These are phyloP conservation scores for Melanostoma scalare DNA, from an alignment of 2,888 invertebrate species.

Conservation along the genomic window DNA sequence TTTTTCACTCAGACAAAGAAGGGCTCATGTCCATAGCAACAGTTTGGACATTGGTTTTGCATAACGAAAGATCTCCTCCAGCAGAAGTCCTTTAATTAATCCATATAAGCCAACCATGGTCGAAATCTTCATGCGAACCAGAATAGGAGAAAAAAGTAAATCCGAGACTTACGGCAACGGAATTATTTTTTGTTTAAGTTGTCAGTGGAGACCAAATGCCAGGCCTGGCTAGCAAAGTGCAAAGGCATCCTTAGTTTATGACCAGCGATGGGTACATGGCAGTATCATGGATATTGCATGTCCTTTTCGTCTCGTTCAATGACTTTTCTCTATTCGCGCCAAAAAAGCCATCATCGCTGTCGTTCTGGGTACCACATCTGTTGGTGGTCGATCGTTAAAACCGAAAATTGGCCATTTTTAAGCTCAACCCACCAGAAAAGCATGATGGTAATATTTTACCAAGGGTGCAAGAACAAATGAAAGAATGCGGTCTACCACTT, in stretches of 20 bases:
- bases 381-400: constrained; percentile 70
- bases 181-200: constrained; percentile 4
- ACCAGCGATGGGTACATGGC: constrained; percentile 14
- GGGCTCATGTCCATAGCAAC: background rate
- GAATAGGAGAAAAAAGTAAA: background rate
- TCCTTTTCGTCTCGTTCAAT: constrained; percentile 6
- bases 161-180: background rate
- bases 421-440: constrained; percentile 41
- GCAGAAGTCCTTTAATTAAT: constrained; percentile 27
- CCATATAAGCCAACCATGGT: constrained; percentile 28
- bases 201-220: constrained; percentile 26
- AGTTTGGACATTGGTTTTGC: background rate
- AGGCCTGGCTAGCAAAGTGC: background rate
- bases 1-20: background rate
- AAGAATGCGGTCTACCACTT: constrained; percentile 52
- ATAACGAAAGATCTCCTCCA: background rate
- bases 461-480: constrained; percentile 46
- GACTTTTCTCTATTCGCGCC: constrained; percentile 31
- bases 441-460: constrained; percentile 43
- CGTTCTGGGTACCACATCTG: constrained; percentile 54
- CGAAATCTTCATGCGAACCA: constrained; percentile 5
- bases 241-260: constrained; percentile 26
- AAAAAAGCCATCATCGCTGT: constrained; percentile 21
- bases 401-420: constrained; percentile 70
- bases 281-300: constrained; percentile 20